phyloP scores from a whole-genome alignment of 2,888 invertebrate species.

The Melanotus villosus region DNA sequence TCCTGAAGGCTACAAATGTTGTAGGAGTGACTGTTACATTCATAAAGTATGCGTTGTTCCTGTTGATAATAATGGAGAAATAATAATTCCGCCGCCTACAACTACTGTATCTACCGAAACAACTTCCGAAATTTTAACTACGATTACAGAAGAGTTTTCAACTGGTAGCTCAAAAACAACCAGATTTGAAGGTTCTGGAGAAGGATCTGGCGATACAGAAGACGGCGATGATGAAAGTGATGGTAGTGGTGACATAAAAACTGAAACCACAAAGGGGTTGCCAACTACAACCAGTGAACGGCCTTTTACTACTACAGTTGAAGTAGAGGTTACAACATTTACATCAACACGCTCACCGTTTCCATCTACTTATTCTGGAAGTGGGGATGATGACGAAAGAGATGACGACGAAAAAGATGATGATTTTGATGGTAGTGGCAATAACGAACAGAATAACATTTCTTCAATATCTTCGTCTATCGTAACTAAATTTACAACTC shows the following conservation, averaged over 20 bases:
- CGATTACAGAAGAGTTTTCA: background rate
- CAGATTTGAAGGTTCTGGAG: background rate
- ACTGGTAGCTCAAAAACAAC: background rate
- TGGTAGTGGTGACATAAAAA: background rate
- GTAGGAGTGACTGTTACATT: constrained; percentile 31
- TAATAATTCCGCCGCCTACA: background rate
- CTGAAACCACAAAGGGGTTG: too few relatives aligned
- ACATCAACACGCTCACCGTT: too few relatives aligned
- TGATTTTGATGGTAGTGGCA: too few relatives aligned
- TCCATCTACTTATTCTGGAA: too few relatives aligned
- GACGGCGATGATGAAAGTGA: background rate
- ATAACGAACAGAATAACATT: too few relatives aligned
- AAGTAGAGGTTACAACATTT: too few relatives aligned
- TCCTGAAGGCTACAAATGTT: constrained; percentile 30
- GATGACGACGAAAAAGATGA: too few relatives aligned
- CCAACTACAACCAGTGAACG: too few relatives aligned
- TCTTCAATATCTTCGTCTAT: too few relatives aligned
- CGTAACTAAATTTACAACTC: too few relatives aligned
- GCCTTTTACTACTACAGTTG: too few relatives aligned
- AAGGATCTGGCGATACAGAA: constrained; percentile 2
- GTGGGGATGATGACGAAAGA: too few relatives aligned
- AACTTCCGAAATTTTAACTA: background rate
- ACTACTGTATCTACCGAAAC: background rate
- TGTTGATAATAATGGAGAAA: constrained; percentile 1
- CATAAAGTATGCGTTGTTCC: constrained; percentile 34